Evolutionary conservation across 2,888 invertebrate species (phyloP), one percentile per base, ranked within the genome.

Genomic region (Noctua comes): DNA sequence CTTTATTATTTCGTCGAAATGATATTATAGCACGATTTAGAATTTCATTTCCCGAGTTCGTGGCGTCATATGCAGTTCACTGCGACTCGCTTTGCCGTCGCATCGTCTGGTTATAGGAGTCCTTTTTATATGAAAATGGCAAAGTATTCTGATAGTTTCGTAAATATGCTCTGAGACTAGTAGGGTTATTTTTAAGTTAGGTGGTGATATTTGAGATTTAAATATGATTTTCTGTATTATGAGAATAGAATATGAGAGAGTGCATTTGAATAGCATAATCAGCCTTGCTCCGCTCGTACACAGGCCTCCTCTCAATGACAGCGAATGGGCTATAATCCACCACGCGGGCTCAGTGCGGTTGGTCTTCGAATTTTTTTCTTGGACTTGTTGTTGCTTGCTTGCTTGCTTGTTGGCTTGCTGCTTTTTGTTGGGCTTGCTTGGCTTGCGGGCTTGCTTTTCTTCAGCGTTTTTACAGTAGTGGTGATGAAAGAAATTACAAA

Each of bases 21-120:
- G 83, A 85, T 88, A 91, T 89, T 89, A 90, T 85, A 86, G 79
- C 46, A 72, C 88, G 86, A 91, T 93, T 91, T 91, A 90, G 90
- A 91, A 89, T 93, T 93, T 91, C 92, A 92, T 92, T 92, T 92
- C 88, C 87, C 85, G 46, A 86, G 85, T 84, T 81, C 85, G 86
- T 81, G 90, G 90, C 91, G 90, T 90, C 93, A 91, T 90, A 89
- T 93, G 93, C 91, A 91, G 90, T 91, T 92, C 92, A 92, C 86
- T 91, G 92, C 91, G 78, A 76, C 80, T 85, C 83, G 80, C 75
- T 80, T 77, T 62, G 64, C 77, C 74, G 65, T 79, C 77, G 79
- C 75, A 36, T 36, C 36, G 68, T 72, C 76, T 84, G 36, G 72
- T 8, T 72, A n/a, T 16, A 36, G 18, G 10, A 21, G 7, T 68